Percentiles rank a stretch among this genome's conserved stretches.
Evolutionary conservation across 2,888 invertebrate genomes (phyloP).

Genomic region (Heliconius hortense): DNA sequence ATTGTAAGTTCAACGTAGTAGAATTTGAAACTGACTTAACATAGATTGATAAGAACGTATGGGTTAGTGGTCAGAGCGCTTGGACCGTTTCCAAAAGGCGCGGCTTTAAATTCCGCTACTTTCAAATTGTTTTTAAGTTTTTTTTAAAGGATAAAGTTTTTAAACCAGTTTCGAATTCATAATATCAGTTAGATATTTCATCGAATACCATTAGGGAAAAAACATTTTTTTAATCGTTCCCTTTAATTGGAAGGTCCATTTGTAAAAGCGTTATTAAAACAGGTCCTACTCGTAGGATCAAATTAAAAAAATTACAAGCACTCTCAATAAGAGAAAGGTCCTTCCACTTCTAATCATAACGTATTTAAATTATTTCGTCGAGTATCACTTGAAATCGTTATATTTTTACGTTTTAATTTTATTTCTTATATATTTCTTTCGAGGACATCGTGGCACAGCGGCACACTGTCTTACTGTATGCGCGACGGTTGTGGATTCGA

Average conservation of each 20-base stretch:
- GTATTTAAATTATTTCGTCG: constrained; percentile 19
- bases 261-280: constrained; percentile 8
- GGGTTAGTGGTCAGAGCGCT: no score
- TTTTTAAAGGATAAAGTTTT: no score
- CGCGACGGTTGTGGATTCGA: no score
- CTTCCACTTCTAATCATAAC: constrained; percentile 18
- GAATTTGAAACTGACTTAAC: no score
- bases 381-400: neutral
- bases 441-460: neutral
- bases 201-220: neutral
- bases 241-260: constrained; percentile 7
- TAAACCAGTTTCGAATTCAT: no score
- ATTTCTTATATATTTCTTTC: neutral
- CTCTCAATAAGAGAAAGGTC: constrained; percentile 14
- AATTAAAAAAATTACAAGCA: constrained; percentile 18
- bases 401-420: neutral
- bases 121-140: no score
- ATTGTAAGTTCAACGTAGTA: no score
- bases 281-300: neutral
- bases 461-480: no score
- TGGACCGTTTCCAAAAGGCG: no score
- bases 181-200: neutral
- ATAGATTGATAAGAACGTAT: no score
- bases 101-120: no score
- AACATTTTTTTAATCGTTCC: neutral